Base-by-base conservation (phyloP, 2,113 vertebrate genomes). In the Crypturellus undulatus region DNA sequence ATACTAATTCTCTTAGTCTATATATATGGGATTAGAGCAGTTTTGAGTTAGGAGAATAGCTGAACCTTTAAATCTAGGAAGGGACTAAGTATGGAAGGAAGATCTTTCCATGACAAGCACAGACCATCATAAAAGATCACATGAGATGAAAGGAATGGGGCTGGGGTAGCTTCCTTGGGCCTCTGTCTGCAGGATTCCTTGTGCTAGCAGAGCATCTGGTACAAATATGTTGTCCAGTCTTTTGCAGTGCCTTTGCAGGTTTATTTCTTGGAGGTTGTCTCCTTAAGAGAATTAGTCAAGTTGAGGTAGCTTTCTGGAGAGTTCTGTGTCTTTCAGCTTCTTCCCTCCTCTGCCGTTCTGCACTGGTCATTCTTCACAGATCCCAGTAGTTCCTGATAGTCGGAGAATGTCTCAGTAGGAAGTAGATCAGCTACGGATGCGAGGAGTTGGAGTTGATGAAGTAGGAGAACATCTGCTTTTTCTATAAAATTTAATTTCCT, bases 151-250 rank as follows among this genome's bases (percentile, higher is more conserved):
- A 92, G 43, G 75, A 89, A 65, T 49, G 38, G 49, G 36, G 38
- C 12, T 64, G 25, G 42, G 8, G 24, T 5, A 6, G 3, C 8
- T 26, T 89, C 40, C 59, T 84, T 76, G 70, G 59, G 71, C 45
- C 71, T 84, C 14, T 79, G 71, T 87, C 45, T 54, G 91, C 76
- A 89, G 68, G 49, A 67, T 92, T 82, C 24, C 87, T 64, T 91
- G 71, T 52, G 10, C 63, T 77, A 51, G 54, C 36, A 75, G 16
- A 94, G 59, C 91, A 94, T 94, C 89, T 96, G 94, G 63, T 91
- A 70, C 14, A 92, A 93, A 85, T 56, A 63, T 92, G 87, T 81
- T 79, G 75, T 84, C 63, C 52, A 91, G 13, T 71, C 87, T 82
- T 62, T 89, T 54, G 58, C 20, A 42, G 21, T 63, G 79, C 71